Base-by-base conservation (phyloP, 2,888 invertebrate genomes). In the Hydrotaea diabolus region DNA sequence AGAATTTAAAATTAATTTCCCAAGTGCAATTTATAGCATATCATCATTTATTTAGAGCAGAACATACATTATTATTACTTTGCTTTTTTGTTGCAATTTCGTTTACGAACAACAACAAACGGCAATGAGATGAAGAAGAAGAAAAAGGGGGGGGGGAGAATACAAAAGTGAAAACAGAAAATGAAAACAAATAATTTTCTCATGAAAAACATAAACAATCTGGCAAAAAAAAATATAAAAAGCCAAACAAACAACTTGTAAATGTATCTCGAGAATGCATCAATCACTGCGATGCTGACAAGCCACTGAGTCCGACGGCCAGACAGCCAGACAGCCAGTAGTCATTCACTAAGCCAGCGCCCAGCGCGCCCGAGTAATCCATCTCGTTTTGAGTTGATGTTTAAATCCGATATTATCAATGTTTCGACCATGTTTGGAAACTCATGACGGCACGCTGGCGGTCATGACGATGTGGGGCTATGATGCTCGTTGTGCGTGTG, bases 21-120 rank as follows among this genome's bases (percentile, higher is more conserved):
- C 76, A 76, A 76, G 76, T 66, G 66, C 64, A 66, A 36, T 39
- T 64, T 53, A 53, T 23, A 76, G 15, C 19, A 66, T 53, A 76
- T 76, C 64, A 66, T 66, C 53, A 76, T 66, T 76, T 76, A 76
- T 76, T 76, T 76, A 55, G 76, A 55, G 76, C 76, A 76, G 53
- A 76, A 76, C 76, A 39, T 36, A 43, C 11, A 66, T 21, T 59
- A 59, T 11, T 59, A 59, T 23, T 23, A 49, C 49, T 49, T 49
- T 39, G 11, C 15, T 43, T n/a, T n/a, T n/a, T n/a, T n/a, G 2
- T 31, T 31, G 2, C 31, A 7, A 31, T 4, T 31, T 31, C 31
- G 7, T 31, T 31, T 31, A 31, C 31, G 7, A 31, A 31, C 31
- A 31, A 2, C 31, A 49, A 43, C 15, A n/a, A n/a, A n/a, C n/a